Base-by-base conservation (phyloP, 2,888 invertebrate species). In the Prenolepis imparis region DNA sequence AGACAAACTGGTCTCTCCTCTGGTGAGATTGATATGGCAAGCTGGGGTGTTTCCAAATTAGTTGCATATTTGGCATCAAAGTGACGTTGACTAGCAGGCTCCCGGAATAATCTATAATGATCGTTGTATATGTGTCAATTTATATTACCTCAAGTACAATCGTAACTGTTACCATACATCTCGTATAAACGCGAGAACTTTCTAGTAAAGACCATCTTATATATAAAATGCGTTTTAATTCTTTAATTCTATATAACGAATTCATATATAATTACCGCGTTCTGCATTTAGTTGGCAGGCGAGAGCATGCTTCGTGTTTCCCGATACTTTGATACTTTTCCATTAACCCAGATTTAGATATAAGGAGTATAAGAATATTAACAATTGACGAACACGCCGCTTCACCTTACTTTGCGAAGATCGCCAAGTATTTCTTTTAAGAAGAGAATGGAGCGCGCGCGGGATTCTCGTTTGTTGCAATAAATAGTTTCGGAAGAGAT, bases 331-430 rank as follows among this genome's bases (percentile, higher is more conserved):
- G 59, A 32, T 78, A 70, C 70, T 70, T 80, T 70, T 80, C 78
- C 70, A 80, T 80, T 80, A 80, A 80, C 70, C 78, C 36, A 80
- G 59, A 70, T 78, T 70, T 70, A 44, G 57, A 59, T 78, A 78
- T 59, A 59, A 70, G 44, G 44, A 36, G 59, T 70, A 77, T 66
- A 59, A 70, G 59, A 78, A 78, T 36, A 70, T 78, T 78, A 78
- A 78, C 70, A 70, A 78, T 78, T 80, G 70, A 48, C 44, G 59
- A 70, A 70, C 11, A 44, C 21, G 48, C 18, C 18, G 59, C 12
- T 52, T 80, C 36, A 57, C 24, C 21, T 41, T 80, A 48, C 59
- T 70, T 70, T 39, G 28, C 44, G n/a, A 70, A 70, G 78, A 70
- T 80, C 18, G 78, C 12, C 57, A 68, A 67, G 67, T 67, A 68